Percentiles rank a stretch among this genome's conserved stretches.
Evolutionary conservation across 2,113 vertebrate species (phyloP).

Genomic region (Blennius ocellaris): DNA sequence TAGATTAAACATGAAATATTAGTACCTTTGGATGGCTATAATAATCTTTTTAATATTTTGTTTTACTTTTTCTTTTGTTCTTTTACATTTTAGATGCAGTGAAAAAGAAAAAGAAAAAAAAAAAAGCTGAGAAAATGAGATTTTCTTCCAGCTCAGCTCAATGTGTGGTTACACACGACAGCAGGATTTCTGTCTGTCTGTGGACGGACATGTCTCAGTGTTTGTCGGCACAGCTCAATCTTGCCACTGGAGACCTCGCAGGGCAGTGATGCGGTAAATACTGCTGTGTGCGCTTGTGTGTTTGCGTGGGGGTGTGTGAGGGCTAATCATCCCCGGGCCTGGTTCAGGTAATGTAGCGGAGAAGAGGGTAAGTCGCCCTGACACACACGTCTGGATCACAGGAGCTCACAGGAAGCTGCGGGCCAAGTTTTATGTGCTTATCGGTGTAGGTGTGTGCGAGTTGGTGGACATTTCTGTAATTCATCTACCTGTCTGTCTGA

Average conservation of each 20-base stretch:
- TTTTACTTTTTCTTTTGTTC: too few relatives aligned
- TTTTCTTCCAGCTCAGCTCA: neutral
- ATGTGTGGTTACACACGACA: slow-evolving; percentile 12
- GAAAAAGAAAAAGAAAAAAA: too few relatives aligned
- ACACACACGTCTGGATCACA: slow-evolving; percentile 74
- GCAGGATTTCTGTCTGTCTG: slow-evolving; percentile 28
- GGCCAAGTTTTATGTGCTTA: slow-evolving; percentile 16
- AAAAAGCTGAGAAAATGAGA: too few relatives aligned
- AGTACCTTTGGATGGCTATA: too few relatives aligned
- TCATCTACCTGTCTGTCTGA: slow-evolving; percentile 29
- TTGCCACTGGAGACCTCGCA: slow-evolving; percentile 69
- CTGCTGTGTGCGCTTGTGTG: slow-evolving; percentile 35
- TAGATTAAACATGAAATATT: too few relatives aligned
- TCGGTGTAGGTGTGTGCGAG: slow-evolving; percentile 28
- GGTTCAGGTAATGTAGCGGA: slow-evolving; percentile 78
- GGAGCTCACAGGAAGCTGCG: slow-evolving; percentile 49
- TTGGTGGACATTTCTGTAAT: slow-evolving; percentile 23
- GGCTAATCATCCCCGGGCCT: slow-evolving; percentile 77
- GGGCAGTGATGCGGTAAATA: slow-evolving; percentile 76
- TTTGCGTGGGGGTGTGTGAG: slow-evolving; percentile 18
- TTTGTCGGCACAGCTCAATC: slow-evolving; percentile 55
- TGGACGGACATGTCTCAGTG: slow-evolving; percentile 49
- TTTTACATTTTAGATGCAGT: too few relatives aligned
- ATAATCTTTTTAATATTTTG: too few relatives aligned
- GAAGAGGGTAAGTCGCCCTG: slow-evolving; percentile 75